Base-by-base conservation (phyloP, 1,140 invertebrate species). In the Eciton burchellii region DNA sequence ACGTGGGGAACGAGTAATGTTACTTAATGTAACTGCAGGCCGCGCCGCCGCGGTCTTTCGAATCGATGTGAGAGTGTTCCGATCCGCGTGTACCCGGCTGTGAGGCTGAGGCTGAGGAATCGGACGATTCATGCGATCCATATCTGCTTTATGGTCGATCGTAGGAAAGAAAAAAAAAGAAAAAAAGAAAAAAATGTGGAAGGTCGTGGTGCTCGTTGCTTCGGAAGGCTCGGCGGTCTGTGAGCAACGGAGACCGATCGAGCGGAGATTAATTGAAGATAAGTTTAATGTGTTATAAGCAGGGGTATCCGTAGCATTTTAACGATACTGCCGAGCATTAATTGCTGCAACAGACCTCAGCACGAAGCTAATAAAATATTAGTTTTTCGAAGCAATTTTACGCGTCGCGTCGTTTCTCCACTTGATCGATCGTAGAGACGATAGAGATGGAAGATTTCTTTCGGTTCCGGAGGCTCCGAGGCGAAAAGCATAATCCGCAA, bases 11-110 rank as follows among this genome's bases (percentile, higher is more conserved):
- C 47, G 68, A 77, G 85, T 81, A 82, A 87, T 84, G 84, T 88
- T 87, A 88, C 85, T 88, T 87, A 87, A 88, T 84, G 47, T 41
- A 81, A 70, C 74, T 79, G 49, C 72, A 62, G 72, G 41, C 26
- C 43, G 71, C 56, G 11, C 29, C 24, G 62, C 45, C 43, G 41
- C 35, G 9, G 21, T 73, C 59, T 35, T 43, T 76, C 45, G 59
- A 52, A 41, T 11, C 41, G 63, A 79, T 26, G 26, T 24, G 57
- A 74, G 35, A 21, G 74, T 70, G 41, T 47, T 43, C 41, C 24
- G 11, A 68, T 79, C 35, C 59, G 19, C 24, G 24, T 52, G 43
- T 24, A 62, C n/a, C n/a, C 45, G 29, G 24, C 65, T 49, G 6
- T 35, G 35, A 35, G 35, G n/a, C 19, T 21, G 45, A 14, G 14